A percentile compares a stretch with the other conserved stretches of the same genome.
Conservation (phyloP, 2,888 invertebrate genomes). For the Tiphia femorata region DNA sequence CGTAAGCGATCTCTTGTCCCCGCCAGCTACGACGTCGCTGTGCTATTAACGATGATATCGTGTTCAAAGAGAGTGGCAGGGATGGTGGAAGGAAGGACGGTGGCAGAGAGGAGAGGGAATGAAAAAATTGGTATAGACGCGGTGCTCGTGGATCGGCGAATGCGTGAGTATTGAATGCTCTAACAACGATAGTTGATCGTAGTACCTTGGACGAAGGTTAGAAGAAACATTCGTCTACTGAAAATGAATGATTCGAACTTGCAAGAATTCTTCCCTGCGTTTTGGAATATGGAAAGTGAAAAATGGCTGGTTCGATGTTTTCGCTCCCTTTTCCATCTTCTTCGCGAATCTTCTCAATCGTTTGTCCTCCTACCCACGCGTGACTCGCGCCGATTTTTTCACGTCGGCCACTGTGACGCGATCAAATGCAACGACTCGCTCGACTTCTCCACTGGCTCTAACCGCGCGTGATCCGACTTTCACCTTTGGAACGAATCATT, state of each 20-base stretch:
- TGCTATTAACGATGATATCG: conserved; percentile 49
- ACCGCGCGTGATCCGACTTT: conserved; percentile 45
- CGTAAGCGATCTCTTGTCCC: conserved; percentile 47
- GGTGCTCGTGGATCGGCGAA: no score
- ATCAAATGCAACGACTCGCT: conserved; percentile 24
- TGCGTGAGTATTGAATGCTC: no score
- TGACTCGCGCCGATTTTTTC: conserved; percentile 41
- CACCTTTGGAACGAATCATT: conserved; percentile 50
- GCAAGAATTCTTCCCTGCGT: no score
- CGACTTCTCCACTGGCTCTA: no score
- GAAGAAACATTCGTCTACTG: no score
- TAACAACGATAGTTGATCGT: no score
- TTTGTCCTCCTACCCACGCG: conserved; percentile 14
- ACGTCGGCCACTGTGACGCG: not conserved
- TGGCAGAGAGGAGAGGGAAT: not conserved
- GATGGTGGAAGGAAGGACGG: not conserved
- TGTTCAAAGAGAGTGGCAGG: not conserved
- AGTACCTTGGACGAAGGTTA: no score
- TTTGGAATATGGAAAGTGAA: no score
- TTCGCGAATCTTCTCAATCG: not conserved
- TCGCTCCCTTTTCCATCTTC: not conserved
- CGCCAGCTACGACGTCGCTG: conserved; percentile 43
- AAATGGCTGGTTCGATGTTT: no score
- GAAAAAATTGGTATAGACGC: not conserved
- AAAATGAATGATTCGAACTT: no score